Percentiles rank a stretch among this genome's conserved stretches.
Evolutionary conservation across 2,113 vertebrate genomes (phyloP).

Genomic region (Mobula birostris): DNA sequence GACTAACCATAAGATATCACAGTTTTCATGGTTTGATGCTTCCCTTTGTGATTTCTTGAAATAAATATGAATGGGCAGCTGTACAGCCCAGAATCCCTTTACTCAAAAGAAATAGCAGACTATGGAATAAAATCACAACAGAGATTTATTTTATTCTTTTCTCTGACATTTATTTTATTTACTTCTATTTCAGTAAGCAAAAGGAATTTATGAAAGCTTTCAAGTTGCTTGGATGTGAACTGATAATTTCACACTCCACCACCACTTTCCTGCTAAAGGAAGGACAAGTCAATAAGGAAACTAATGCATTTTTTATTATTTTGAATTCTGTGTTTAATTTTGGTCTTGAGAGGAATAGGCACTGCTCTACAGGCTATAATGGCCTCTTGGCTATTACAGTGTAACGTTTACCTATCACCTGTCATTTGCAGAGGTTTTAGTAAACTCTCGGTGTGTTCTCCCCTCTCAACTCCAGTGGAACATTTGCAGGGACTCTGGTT

Average conservation of each 20-base stretch:
- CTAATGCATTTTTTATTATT: neutral
- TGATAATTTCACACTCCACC: neutral
- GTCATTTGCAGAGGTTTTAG: neutral
- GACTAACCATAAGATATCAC: constrained; percentile 13
- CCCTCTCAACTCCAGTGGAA: neutral
- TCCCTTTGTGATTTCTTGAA: neutral
- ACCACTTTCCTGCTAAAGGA: neutral
- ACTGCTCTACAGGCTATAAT: too few species aligned
- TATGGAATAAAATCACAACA: neutral
- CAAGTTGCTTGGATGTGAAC: neutral
- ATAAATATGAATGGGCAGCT: constrained; percentile 19
- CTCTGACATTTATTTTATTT: neutral
- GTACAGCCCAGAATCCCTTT: neutral
- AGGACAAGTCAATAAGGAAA: neutral
- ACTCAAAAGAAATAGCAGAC: neutral
- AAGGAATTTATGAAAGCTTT: neutral
- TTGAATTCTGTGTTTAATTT: neutral
- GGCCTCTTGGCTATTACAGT: too few species aligned
- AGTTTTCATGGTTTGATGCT: constrained; percentile 6
- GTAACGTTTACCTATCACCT: neutral
- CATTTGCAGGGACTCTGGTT: too few species aligned
- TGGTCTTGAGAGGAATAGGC: neutral
- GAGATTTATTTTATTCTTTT: neutral
- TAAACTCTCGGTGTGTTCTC: neutral
- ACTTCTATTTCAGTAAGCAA: neutral